Evolutionary conservation across 1,140 invertebrate genomes (phyloP).

Genomic region (Bombus balteatus): DNA sequence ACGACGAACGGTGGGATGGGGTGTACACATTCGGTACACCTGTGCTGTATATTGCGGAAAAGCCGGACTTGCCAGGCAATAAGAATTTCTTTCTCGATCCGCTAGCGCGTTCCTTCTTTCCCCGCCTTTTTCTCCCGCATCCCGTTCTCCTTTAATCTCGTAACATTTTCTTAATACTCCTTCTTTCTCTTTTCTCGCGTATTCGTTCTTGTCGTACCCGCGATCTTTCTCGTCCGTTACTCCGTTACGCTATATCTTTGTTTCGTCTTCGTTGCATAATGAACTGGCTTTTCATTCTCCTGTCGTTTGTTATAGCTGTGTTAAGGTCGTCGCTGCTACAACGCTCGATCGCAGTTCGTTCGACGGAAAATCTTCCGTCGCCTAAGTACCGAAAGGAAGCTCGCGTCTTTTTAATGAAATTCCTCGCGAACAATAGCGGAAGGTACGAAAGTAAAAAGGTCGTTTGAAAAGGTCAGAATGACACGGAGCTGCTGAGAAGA

Average conservation of each 20-base stretch:
- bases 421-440: not conserved
- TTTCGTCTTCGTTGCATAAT: conserved; percentile 11
- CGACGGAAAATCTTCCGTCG: too few species aligned
- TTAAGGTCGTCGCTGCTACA: not conserved
- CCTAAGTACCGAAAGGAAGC: too few species aligned
- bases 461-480: too few species aligned
- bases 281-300: conserved; percentile 17
- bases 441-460: not conserved
- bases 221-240: not conserved
- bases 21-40: conserved; percentile 79
- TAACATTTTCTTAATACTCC: conserved; percentile 80
- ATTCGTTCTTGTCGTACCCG: not conserved
- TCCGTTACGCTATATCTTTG: not conserved
- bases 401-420: not conserved
- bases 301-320: not conserved
- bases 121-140: conserved; percentile 14
- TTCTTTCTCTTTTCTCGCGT: not conserved
- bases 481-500: too few species aligned
- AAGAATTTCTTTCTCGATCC: conserved; percentile 79
- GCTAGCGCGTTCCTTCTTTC: conserved; percentile 55
- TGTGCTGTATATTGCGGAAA: conserved; percentile 82
- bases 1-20: conserved; percentile 39
- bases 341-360: not conserved
- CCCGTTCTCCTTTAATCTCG: conserved; percentile 32
- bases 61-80: conserved; percentile 79